phyloP scores from a whole-genome alignment of 2,888 invertebrate species.

The Eledone cirrhosa region DNA sequence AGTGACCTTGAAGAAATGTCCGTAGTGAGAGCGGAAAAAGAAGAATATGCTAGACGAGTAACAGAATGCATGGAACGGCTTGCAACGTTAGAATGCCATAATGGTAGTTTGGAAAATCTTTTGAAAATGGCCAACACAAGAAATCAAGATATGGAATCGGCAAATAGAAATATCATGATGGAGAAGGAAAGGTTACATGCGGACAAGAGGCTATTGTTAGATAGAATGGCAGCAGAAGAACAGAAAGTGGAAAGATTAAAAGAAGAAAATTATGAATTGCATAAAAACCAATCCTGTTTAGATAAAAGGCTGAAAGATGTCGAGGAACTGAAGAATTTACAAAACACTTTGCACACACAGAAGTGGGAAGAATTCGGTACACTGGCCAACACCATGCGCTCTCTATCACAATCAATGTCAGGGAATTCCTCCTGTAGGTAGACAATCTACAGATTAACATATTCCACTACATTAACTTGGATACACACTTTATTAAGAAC shows the following conservation, averaged over 20 bases:
- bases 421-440: too few species aligned
- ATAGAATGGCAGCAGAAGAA: too few species aligned
- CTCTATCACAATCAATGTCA: constrained; percentile 58
- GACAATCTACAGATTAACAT: neutral
- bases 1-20: neutral
- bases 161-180: too few species aligned
- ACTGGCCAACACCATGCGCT: constrained; percentile 65
- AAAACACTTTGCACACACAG: constrained; percentile 58
- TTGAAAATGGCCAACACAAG: too few species aligned
- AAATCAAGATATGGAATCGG: too few species aligned
- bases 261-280: neutral
- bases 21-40: neutral
- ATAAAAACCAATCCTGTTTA: constrained; percentile 17
- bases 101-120: too few species aligned
- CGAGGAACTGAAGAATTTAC: constrained; percentile 52
- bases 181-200: too few species aligned
- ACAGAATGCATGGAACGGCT: neutral
- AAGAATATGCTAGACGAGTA: neutral
- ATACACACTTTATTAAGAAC: too few species aligned
- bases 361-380: constrained; percentile 66
- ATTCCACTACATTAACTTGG: too few species aligned
- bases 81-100: neutral
- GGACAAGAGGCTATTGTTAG: too few species aligned
- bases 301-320: constrained; percentile 42
- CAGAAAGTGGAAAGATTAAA: too few species aligned